These are phyloP conservation scores for Ceuthmochares aereus DNA, from an alignment of 2,113 vertebrate genomes.

Conservation along the genomic window DNA sequence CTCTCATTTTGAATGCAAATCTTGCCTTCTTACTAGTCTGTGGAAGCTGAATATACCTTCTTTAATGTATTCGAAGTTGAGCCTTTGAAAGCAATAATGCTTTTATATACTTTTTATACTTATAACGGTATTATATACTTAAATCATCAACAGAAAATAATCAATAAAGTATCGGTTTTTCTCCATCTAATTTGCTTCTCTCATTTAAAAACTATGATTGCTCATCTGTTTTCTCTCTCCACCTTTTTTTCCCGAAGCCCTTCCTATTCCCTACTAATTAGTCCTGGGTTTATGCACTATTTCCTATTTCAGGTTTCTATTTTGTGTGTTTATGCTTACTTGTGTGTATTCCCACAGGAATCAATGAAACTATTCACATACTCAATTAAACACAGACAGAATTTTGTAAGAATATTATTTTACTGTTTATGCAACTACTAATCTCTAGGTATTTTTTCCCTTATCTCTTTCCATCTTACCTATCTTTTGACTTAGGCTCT, in stretches of 20 bases:
- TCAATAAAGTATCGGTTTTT: not conserved
- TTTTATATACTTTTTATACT: too few relatives aligned
- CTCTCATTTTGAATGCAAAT: conserved; percentile 61
- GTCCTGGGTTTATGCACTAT: not conserved
- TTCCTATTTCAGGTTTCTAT: conserved; percentile 3
- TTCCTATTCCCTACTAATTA: not conserved
- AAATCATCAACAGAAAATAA: not conserved
- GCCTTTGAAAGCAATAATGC: not conserved
- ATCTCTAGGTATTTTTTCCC: not conserved
- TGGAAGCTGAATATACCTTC: not conserved
- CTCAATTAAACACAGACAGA: not conserved
- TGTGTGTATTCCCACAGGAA: not conserved
- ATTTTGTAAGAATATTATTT: not conserved
- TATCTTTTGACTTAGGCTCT: not conserved
- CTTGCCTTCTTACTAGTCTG: not conserved
- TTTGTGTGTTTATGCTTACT: conserved; percentile 23
- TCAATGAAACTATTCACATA: not conserved
- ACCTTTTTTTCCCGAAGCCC: not conserved
- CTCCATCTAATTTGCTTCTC: not conserved
- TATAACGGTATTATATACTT: too few relatives aligned
- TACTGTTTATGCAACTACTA: not conserved
- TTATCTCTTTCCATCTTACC: not conserved
- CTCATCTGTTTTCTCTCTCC: not conserved
- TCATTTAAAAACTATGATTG: not conserved
- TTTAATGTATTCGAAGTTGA: not conserved